These are phyloP conservation scores for Magallana gigas DNA, from an alignment of 1,140 invertebrate species.

Conservation along the genomic window DNA sequence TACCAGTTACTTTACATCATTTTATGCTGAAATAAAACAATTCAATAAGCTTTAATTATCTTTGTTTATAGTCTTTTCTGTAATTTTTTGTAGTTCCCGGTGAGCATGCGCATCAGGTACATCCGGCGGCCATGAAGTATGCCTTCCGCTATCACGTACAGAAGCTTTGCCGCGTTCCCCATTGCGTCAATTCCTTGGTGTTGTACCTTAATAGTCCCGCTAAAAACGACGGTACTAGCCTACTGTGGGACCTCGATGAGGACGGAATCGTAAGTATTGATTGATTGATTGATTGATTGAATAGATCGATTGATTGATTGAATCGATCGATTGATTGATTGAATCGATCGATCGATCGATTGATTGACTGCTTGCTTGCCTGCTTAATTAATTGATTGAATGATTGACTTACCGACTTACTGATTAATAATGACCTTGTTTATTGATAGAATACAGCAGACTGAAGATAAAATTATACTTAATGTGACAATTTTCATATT, in stretches of 20 bases:
- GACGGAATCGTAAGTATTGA: conserved; percentile 45
- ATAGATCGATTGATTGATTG: not conserved
- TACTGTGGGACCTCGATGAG: conserved; percentile 80
- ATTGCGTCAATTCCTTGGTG: conserved; percentile 81
- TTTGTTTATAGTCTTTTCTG: not conserved
- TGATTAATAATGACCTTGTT: no score
- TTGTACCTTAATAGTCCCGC: conserved; percentile 81
- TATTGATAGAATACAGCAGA: no score
- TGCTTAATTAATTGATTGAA: no score
- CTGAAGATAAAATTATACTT: no score
- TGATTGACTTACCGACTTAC: no score
- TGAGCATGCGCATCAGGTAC: conserved; percentile 70
- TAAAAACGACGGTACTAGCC: conserved; percentile 79
- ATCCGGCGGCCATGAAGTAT: conserved; percentile 80
- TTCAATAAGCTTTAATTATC: no score
- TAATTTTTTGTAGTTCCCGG: conserved; percentile 57
- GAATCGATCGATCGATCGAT: no score
- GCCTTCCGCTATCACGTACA: conserved; percentile 80
- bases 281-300: not conserved
- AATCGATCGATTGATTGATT: no score
- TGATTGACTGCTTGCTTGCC: no score
- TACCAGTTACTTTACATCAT: no score
- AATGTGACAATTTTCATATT: no score
- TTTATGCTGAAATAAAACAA: no score
- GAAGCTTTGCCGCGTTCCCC: conserved; percentile 78